These are phyloP conservation scores for Poicephalus meyeri DNA, from an alignment of 2,113 vertebrate species.

Conservation along the genomic window DNA sequence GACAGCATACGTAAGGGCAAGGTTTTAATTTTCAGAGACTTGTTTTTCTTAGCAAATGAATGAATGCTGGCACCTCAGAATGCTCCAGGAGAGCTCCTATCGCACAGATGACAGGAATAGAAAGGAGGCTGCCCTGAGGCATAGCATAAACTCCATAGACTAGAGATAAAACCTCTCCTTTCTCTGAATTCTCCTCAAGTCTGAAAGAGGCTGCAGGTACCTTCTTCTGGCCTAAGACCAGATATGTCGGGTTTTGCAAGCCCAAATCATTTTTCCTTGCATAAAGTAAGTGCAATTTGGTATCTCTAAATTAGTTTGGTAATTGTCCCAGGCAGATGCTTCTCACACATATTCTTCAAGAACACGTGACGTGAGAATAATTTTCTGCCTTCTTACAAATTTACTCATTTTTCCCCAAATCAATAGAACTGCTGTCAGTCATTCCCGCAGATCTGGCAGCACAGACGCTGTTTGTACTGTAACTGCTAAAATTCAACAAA, in stretches of 20 bases:
- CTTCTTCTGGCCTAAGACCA: not conserved
- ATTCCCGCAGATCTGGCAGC: not conserved
- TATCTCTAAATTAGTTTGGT: not conserved
- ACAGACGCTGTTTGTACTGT: not conserved
- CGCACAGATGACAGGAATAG: not conserved
- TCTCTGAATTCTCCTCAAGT: not conserved
- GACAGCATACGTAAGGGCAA: not conserved
- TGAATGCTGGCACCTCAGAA: not conserved
- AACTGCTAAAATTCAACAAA: not conserved
- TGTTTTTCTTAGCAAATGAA: slow-evolving; percentile 15
- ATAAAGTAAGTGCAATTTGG: not conserved
- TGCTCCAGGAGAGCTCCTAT: not conserved
- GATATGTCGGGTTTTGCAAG: not conserved
- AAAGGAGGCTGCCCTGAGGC: not conserved
- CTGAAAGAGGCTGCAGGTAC: not conserved
- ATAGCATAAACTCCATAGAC: not conserved
- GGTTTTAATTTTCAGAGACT: not conserved
- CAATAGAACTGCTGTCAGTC: not conserved
- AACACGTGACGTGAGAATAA: not conserved
- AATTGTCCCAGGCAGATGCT: not conserved
- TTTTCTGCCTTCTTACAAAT: slow-evolving; percentile 2
- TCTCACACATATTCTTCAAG: not conserved
- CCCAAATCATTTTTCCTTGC: not conserved
- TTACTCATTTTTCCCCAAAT: not conserved
- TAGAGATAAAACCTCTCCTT: not conserved